Base-by-base conservation (phyloP, 2,797 vertebrate species). In the Parauchenoglanis punctatus region DNA sequence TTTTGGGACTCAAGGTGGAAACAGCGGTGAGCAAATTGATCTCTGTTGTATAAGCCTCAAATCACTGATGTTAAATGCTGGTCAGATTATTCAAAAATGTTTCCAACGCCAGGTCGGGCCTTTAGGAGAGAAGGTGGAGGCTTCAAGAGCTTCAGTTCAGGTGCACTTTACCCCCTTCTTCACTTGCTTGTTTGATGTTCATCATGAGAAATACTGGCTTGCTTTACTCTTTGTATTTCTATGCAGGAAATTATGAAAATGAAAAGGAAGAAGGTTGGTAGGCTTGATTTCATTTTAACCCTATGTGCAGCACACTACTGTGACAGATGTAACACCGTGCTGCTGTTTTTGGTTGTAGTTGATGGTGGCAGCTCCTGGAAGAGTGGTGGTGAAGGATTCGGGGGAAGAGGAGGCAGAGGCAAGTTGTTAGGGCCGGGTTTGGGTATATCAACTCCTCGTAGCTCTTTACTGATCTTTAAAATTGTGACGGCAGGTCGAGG, bases 361-460 rank as follows among this genome's bases (percentile, higher is more conserved):
- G 13, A 54, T 84, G 84, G 61, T 23, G 44, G 83, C 54, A 40
- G 25, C 46, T 89, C 87, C 12, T 90, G 88, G 86, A 89, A 70
- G 15, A 15, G 31, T 35, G 52, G 65, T 15, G 20, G 31, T 35
- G 52, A 86, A 49, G 72, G 63, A 4, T 85, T 87, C 18, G 75
- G 87, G 13, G 89, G 81, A 59, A 87, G 88, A 85, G 90, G 90
- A 84, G n/a, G 84, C 44, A 88, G 83, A 84, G 83, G 89, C 35
- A 83, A 87, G 87, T 85, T 40, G 7, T 65, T 6, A 10, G 17
- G 5, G 49, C 63, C 0, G 0, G 18, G 28, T 31, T 63, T 54
- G 23, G 25, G 13, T 8, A n/a, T 20, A 0, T 49, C 4, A 2
- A 5, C 7, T 4, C 68, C 0, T 77, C 12, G n/a, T 15, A 44